Evolutionary conservation across 2,113 vertebrate genomes (phyloP), one percentile per base, ranked within the genome.

Genomic region (Pyrgilauda ruficollis): DNA sequence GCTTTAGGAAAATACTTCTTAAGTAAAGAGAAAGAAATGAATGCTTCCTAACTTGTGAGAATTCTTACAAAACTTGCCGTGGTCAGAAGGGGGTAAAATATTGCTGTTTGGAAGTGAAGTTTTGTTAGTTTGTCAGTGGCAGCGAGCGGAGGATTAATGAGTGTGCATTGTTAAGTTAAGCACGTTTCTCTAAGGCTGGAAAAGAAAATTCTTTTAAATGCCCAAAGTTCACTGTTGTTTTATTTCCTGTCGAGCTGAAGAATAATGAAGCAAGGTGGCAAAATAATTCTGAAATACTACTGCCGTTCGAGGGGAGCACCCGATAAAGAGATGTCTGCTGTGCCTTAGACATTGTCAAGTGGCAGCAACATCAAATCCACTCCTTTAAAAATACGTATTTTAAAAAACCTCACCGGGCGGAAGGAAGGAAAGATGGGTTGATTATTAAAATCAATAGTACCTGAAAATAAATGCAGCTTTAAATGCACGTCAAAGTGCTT

Each of bases 401-500:
- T 23, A 11, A 59, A 77, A 87, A 75, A 63, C n/a, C 31, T 76
- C 31, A 11, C 58, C 4, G 55, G 66, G 74, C 30, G 0, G 24
- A 46, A 68, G 74, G 50, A 87, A 44, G 68, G 58, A 31, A 66
- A 87, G 95, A 74, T 17, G 78, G 58, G 33, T 37, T 93, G 81
- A 61, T 90, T 41, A 92, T 94, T 96, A 91, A 97, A 96, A 94
- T 91, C 96, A 94, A 85, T 96, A 94, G 91, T 91, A 96, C 83
- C 93, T 95, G 77, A 84, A 96, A 97, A 97, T 96, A 96, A 97
- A 97, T 76, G 94, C 96, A 92, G 96, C 96, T 97, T 97, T 97
- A 98, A 98, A 97, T 92, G 90, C 95, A 81, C 62, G 96, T 96
- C 97, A 94, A 97, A 97, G 96, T 96, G 94, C 97, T 98, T 98